Conservation (phyloP, 1,140 invertebrate genomes). For the Helicoverpa armigera region DNA sequence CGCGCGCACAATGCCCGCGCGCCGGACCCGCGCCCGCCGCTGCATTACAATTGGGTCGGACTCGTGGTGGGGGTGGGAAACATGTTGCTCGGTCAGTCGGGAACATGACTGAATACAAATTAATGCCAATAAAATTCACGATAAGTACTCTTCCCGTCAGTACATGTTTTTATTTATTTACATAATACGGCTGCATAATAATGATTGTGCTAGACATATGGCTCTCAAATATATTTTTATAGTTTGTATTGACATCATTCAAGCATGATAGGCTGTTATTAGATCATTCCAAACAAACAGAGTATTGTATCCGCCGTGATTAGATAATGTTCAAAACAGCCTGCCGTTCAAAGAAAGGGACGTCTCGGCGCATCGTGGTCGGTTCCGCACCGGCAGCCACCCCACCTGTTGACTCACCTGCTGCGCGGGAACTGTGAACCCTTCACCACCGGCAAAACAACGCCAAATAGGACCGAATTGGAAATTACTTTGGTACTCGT, state of each 20-base stretch:
- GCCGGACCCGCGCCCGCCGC: conserved; percentile 71
- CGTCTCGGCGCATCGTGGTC: conserved; percentile 37
- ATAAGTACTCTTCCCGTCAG: conserved; percentile 23
- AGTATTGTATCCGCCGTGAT: no score
- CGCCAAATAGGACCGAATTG: conserved; percentile 1
- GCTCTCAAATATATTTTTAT: no score
- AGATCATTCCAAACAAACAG: no score
- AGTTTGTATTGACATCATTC: no score
- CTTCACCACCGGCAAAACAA: conserved; percentile 24
- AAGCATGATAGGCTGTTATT: no score
- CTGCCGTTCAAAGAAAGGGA: conserved; percentile 13
- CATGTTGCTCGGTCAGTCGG: conserved; percentile 81
- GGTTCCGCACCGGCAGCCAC: conserved; percentile 77
- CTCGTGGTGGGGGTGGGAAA: conserved; percentile 82
- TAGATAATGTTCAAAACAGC: neutral
- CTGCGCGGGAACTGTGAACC: conserved; percentile 60
- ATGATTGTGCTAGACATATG: no score
- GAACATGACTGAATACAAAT: conserved; percentile 77
- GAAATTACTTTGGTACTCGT: neutral
- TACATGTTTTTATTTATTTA: neutral
- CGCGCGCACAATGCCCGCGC: conserved; percentile 77
- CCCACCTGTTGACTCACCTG: conserved; percentile 84
- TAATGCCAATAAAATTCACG: conserved; percentile 54
- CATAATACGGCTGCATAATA: neutral
- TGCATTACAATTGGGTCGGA: conserved; percentile 83